Conservation (phyloP, 2,888 invertebrate species). For the Creontiades dilutus region DNA sequence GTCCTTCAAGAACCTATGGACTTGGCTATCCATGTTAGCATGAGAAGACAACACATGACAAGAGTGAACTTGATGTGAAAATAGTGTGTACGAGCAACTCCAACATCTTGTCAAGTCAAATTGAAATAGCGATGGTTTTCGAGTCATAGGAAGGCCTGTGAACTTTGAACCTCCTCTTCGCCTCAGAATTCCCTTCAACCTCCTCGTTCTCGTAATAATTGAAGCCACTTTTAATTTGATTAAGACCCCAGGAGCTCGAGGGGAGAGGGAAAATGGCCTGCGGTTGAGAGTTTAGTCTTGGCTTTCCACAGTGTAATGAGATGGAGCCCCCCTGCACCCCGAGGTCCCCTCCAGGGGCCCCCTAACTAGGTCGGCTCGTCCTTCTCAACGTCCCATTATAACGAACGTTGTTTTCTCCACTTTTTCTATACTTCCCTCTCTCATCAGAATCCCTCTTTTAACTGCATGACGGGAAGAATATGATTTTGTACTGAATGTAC, state of each 20-base stretch:
- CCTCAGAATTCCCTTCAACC: neutral
- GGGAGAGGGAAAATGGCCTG: conserved; percentile 14
- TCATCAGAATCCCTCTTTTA: neutral
- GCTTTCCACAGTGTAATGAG: conserved; percentile 31
- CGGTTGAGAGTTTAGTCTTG: conserved; percentile 35
- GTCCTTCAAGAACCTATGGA: too few species aligned
- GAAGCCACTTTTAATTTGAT: conserved; percentile 35
- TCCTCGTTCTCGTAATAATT: conserved; percentile 12
- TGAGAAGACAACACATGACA: too few species aligned
- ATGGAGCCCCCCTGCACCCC: neutral
- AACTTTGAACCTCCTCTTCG: neutral
- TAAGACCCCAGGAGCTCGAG: neutral
- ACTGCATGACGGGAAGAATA: conserved; percentile 9
- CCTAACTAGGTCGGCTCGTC: conserved; percentile 19
- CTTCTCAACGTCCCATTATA: neutral
- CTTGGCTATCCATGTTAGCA: too few species aligned
- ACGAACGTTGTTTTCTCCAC: conserved; percentile 23
- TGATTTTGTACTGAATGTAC: neutral
- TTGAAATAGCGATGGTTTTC: neutral
- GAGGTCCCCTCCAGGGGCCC: neutral
- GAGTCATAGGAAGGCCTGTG: neutral
- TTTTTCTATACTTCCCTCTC: neutral
- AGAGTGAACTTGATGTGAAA: too few species aligned
- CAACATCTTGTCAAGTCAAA: neutral
- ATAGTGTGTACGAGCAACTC: too few species aligned